Percentiles rank a stretch among this genome's conserved stretches.
phyloP scores from a whole-genome alignment of 2,888 invertebrate species.

The Ectemnius continuus region DNA sequence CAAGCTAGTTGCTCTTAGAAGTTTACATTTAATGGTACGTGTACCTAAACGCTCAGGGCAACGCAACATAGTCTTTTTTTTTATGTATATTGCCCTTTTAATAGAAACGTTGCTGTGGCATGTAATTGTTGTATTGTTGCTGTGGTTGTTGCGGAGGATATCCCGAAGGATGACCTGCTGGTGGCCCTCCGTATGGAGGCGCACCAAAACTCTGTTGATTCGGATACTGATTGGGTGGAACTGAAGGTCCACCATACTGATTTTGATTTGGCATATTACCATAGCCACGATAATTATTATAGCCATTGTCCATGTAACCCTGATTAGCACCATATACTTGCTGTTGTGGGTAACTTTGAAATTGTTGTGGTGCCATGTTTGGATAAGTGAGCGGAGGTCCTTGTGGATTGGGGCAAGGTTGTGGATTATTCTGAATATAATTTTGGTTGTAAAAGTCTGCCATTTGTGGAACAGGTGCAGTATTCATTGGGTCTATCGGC shows the following conservation, averaged over 20 bases:
- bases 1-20: too few species aligned
- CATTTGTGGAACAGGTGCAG: conserved; percentile 25
- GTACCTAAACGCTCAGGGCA: conserved; percentile 1
- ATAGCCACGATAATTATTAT: conserved; percentile 70
- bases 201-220: conserved; percentile 61
- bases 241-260: conserved; percentile 60
- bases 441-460: conserved; percentile 60
- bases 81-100: conserved; percentile 40
- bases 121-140: conserved; percentile 71
- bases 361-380: conserved; percentile 61
- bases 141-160: conserved; percentile 66
- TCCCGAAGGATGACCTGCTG: conserved; percentile 51
- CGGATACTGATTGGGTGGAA: conserved; percentile 63
- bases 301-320: conserved; percentile 72
- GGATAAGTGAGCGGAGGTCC: conserved; percentile 59
- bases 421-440: conserved; percentile 53
- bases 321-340: conserved; percentile 62
- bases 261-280: conserved; percentile 62
- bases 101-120: conserved; percentile 73
- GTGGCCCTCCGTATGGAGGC: conserved; percentile 60
- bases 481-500: conserved; percentile 33
- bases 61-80: too few species aligned
- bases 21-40: too few species aligned
- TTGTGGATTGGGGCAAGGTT: conserved; percentile 47
- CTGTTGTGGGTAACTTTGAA: conserved; percentile 62